These are phyloP conservation scores for Tyria jacobaeae DNA, from an alignment of 2,888 invertebrate genomes.

Conservation along the genomic window DNA sequence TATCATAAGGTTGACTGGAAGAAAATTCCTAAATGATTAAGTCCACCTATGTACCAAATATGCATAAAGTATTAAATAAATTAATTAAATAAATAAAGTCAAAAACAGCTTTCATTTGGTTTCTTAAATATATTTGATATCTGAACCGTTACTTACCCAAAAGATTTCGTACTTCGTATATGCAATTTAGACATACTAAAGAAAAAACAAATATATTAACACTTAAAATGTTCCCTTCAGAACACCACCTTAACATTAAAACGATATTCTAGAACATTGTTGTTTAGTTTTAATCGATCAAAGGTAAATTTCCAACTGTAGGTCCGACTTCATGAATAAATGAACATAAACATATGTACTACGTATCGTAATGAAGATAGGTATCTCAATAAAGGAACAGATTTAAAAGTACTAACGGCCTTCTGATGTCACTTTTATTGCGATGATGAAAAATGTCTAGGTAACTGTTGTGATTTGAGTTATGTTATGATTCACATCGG, in stretches of 20 bases:
- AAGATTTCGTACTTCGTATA: too few relatives aligned
- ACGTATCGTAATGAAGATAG: neutral
- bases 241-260: neutral
- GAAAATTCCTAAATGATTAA: too few relatives aligned
- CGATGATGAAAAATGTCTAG: neutral
- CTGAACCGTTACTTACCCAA: too few relatives aligned
- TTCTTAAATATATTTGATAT: too few relatives aligned
- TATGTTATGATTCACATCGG: constrained; percentile 11
- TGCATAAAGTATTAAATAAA: too few relatives aligned
- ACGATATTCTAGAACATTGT: neutral
- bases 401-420: neutral
- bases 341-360: neutral
- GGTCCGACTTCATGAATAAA: neutral
- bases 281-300: constrained; percentile 22
- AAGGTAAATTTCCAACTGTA: constrained; percentile 19
- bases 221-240: too few relatives aligned
- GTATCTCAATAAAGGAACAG: neutral
- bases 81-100: too few relatives aligned
- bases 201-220: too few relatives aligned
- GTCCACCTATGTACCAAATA: too few relatives aligned
- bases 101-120: too few relatives aligned
- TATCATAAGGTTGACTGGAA: too few relatives aligned
- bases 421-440: neutral
- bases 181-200: too few relatives aligned
- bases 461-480: neutral